These are phyloP conservation scores for Typhlichthys eigenmanni DNA, from an alignment of 2,797 vertebrate genomes.

Conservation along the genomic window DNA sequence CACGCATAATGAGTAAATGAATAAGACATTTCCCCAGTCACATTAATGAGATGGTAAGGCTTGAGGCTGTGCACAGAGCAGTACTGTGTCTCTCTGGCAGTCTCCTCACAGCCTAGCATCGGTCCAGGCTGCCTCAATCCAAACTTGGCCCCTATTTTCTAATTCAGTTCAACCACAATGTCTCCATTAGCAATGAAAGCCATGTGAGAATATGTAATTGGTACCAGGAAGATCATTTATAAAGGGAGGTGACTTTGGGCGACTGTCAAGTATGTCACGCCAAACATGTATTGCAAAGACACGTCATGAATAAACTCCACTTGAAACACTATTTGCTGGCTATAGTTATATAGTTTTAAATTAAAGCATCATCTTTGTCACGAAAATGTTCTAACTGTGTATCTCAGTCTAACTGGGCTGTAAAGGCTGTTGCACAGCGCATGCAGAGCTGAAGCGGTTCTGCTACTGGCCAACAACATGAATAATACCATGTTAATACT, in stretches of 20 bases:
- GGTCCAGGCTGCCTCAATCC: slow-evolving; percentile 29
- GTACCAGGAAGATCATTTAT: not conserved
- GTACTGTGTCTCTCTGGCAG: slow-evolving; percentile 13
- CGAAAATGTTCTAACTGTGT: not conserved
- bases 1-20: not conserved
- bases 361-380: not conserved
- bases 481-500: too few species aligned
- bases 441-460: too few species aligned
- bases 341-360: not conserved
- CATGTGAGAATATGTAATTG: slow-evolving; percentile 17
- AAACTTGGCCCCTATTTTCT: slow-evolving; percentile 34
- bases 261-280: not conserved
- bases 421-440: too few species aligned
- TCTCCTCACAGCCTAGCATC: slow-evolving; percentile 5
- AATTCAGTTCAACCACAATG: slow-evolving; percentile 19
- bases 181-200: slow-evolving; percentile 33
- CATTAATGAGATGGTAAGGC: not conserved
- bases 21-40: not conserved
- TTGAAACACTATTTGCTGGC: not conserved
- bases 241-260: not conserved
- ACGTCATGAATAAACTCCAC: not conserved
- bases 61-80: slow-evolving; percentile 4
- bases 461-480: too few species aligned
- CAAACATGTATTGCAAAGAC: not conserved
- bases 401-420: slow-evolving; percentile 13